Percentiles rank a stretch among this genome's conserved stretches.
These are phyloP conservation scores for Nesidiocoris tenuis DNA, from an alignment of 2,888 invertebrate genomes.

Conservation along the genomic window DNA sequence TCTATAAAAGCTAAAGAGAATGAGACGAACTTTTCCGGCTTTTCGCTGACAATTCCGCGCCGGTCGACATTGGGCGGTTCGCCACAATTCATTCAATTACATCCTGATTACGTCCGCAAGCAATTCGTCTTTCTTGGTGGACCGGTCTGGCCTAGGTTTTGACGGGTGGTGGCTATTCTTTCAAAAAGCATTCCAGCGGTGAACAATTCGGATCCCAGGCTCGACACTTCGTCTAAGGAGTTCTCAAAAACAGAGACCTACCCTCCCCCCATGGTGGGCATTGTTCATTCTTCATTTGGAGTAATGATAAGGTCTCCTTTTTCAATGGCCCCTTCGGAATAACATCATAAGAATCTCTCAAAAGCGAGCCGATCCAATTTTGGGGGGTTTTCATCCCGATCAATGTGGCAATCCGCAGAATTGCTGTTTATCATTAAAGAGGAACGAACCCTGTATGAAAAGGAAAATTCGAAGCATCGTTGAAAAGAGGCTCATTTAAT, in stretches of 20 bases:
- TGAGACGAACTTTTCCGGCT: not conserved
- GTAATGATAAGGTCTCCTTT: too few species aligned
- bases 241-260: too few species aligned
- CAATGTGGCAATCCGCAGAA: not conserved
- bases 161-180: too few species aligned
- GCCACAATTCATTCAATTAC: not conserved
- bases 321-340: too few species aligned
- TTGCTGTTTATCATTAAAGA: not conserved
- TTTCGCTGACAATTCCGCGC: not conserved
- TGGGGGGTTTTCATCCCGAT: not conserved
- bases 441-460: not conserved
- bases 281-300: too few species aligned
- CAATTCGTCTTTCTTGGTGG: not conserved
- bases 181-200: too few species aligned
- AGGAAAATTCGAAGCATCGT: not conserved
- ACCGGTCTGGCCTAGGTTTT: too few species aligned
- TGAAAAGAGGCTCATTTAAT: constrained; percentile 2
- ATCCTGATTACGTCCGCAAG: not conserved
- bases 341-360: not conserved
- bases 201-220: too few species aligned
- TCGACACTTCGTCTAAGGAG: too few species aligned
- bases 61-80: not conserved
- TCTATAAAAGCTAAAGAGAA: not conserved
- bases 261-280: too few species aligned
- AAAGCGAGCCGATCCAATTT: not conserved